Conservation (phyloP, 2,888 invertebrate species). For the Leptopilina myrica region DNA sequence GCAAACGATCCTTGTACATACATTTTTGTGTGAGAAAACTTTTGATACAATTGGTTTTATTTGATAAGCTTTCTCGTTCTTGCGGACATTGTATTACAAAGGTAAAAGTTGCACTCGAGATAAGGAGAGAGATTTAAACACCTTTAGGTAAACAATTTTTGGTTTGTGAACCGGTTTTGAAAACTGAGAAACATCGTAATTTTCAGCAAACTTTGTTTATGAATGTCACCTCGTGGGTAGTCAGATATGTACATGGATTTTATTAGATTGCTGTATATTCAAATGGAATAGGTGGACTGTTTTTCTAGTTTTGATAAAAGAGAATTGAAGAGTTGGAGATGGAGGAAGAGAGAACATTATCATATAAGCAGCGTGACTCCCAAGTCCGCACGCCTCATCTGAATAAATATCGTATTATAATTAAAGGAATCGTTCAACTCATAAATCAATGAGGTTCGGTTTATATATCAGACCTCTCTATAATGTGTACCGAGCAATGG, state of each 20-base stretch:
- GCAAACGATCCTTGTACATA: conserved; percentile 45
- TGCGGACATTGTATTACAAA: conserved; percentile 6
- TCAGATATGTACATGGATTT: too few relatives aligned
- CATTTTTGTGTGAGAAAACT: conserved; percentile 28
- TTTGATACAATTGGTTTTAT: conserved; percentile 38
- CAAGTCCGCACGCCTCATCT: conserved; percentile 70
- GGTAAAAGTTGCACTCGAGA: not conserved
- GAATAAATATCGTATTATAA: conserved; percentile 77
- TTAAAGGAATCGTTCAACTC: conserved; percentile 75
- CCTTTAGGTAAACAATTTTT: too few relatives aligned
- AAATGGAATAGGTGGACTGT: too few relatives aligned
- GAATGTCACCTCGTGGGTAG: not conserved
- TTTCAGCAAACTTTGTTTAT: not conserved
- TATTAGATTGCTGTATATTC: too few relatives aligned
- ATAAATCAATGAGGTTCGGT: conserved; percentile 75
- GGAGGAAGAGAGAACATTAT: conserved; percentile 64
- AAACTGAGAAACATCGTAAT: not conserved
- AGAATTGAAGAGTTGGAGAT: conserved; percentile 50
- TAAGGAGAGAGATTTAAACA: conserved; percentile 6
- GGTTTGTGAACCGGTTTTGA: not conserved
- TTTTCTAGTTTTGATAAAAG: too few relatives aligned
- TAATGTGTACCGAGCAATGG: conserved; percentile 69
- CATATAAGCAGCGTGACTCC: conserved; percentile 76
- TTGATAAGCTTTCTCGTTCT: conserved; percentile 36
- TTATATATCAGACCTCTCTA: conserved; percentile 75